phyloP scores from a whole-genome alignment of 2,888 invertebrate species.

The Dryadula phaetusa region DNA sequence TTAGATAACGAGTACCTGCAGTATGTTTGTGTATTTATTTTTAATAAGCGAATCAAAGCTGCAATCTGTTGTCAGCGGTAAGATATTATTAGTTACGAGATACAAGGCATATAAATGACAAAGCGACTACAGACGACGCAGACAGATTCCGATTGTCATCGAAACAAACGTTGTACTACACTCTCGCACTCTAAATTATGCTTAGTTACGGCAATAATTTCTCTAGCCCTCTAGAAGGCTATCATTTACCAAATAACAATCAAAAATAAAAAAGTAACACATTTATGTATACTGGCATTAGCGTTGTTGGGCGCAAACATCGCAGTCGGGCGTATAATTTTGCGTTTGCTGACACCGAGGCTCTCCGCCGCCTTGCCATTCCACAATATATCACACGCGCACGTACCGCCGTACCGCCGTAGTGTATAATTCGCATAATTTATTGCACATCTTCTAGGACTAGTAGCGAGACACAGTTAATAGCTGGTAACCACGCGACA shows the following conservation, averaged over 20 bases:
- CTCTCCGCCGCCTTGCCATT: slow-evolving; percentile 62
- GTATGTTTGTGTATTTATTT: slow-evolving; percentile 13
- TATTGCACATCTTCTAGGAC: slow-evolving; percentile 67
- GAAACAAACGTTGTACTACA: slow-evolving; percentile 64
- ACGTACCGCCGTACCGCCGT: slow-evolving; percentile 60
- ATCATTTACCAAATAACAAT: slow-evolving; percentile 79
- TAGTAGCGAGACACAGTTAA: slow-evolving; percentile 75
- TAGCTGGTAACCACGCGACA: slow-evolving; percentile 81
- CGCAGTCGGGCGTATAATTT: slow-evolving; percentile 76
- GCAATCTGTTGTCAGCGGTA: slow-evolving; percentile 24
- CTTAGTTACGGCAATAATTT: slow-evolving; percentile 68
- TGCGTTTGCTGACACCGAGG: slow-evolving; percentile 74
- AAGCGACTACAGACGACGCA: slow-evolving; percentile 65
- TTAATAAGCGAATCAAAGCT: slow-evolving; percentile 26
- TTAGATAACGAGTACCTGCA: slow-evolving; percentile 6
- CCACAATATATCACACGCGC: slow-evolving; percentile 79
- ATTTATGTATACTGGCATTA: slow-evolving; percentile 63
- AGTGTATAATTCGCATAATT: slow-evolving; percentile 82
- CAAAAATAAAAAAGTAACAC: slow-evolving; percentile 68
- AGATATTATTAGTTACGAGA: slow-evolving; percentile 42
- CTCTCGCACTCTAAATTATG: slow-evolving; percentile 67
- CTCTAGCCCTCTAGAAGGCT: slow-evolving; percentile 67
- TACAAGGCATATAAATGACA: slow-evolving; percentile 64
- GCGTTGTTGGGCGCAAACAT: slow-evolving; percentile 64
- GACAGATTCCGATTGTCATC: slow-evolving; percentile 79